phyloP scores from a whole-genome alignment of 2,797 vertebrate genomes.

The Enteromius anoplus region DNA sequence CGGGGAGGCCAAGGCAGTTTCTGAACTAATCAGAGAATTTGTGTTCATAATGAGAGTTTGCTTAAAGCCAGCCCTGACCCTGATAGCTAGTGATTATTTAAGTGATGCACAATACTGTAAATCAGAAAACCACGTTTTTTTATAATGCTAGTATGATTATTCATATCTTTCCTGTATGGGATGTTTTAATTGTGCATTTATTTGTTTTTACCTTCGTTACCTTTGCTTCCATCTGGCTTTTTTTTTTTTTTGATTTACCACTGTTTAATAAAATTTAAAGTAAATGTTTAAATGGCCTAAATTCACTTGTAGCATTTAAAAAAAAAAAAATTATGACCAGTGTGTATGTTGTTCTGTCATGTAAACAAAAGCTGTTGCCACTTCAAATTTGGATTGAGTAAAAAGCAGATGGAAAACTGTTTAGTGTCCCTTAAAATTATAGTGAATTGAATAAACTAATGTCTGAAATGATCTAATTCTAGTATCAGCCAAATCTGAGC shows the following conservation, averaged over 20 bases:
- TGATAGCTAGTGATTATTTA: background rate
- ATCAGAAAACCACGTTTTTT: background rate
- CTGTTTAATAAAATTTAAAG: background rate
- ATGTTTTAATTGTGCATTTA: background rate
- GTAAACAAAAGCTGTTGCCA: background rate
- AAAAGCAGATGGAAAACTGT: background rate
- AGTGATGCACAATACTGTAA: background rate
- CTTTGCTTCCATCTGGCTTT: background rate
- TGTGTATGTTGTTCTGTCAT: background rate
- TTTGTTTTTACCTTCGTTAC: background rate
- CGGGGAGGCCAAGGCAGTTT: constrained; percentile 7
- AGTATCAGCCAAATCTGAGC: background rate
- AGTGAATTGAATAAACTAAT: background rate
- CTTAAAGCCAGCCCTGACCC: background rate
- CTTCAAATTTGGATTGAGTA: background rate
- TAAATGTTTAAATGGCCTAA: background rate
- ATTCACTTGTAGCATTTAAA: background rate
- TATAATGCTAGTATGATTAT: background rate
- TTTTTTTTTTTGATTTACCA: background rate
- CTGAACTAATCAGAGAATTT: background rate
- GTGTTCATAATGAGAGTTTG: background rate
- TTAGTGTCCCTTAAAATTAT: background rate
- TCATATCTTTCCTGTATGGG: background rate
- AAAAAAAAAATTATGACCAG: background rate
- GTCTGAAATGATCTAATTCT: background rate